Conservation (phyloP, 1,140 invertebrate species). For the Ips typographus region DNA sequence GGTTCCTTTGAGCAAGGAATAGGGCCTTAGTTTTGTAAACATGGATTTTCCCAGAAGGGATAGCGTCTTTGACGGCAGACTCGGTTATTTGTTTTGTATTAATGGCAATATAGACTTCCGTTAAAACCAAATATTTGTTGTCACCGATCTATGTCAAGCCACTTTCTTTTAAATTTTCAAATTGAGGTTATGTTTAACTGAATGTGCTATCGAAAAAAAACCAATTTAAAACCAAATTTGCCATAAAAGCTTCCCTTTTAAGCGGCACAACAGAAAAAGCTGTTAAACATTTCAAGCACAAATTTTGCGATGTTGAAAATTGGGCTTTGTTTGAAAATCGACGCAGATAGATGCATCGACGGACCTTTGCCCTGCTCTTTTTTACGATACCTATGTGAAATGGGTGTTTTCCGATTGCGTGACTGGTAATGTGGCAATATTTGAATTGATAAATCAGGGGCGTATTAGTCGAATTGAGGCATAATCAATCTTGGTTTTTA, state of each 20-base stretch:
- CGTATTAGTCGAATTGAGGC: too few relatives aligned
- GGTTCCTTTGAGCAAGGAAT: conserved; percentile 1
- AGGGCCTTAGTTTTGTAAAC: conserved; percentile 2
- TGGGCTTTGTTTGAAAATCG: neutral
- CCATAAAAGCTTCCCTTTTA: neutral
- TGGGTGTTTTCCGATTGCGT: conserved; percentile 3
- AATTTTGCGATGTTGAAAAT: neutral
- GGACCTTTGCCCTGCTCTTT: neutral
- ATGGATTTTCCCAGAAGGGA: neutral
- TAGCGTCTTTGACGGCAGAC: neutral
- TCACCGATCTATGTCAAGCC: too few relatives aligned
- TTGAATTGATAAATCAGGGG: neutral
- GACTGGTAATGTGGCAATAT: neutral
- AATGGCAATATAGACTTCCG: neutral
- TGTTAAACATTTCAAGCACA: conserved; percentile 4
- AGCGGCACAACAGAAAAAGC: neutral
- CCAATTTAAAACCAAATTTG: conserved; percentile 1
- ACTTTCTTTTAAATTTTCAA: too few relatives aligned
- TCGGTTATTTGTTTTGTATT: conserved; percentile 4
- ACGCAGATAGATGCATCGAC: neutral
- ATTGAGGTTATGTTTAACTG: too few relatives aligned
- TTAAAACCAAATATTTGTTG: neutral
- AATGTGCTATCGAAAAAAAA: neutral
- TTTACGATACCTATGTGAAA: neutral
- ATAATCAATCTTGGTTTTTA: too few relatives aligned